Percentiles rank a stretch among this genome's conserved stretches.
Conservation (phyloP, 2,888 invertebrate species). For the Liopterus haemorrhoidalis region DNA sequence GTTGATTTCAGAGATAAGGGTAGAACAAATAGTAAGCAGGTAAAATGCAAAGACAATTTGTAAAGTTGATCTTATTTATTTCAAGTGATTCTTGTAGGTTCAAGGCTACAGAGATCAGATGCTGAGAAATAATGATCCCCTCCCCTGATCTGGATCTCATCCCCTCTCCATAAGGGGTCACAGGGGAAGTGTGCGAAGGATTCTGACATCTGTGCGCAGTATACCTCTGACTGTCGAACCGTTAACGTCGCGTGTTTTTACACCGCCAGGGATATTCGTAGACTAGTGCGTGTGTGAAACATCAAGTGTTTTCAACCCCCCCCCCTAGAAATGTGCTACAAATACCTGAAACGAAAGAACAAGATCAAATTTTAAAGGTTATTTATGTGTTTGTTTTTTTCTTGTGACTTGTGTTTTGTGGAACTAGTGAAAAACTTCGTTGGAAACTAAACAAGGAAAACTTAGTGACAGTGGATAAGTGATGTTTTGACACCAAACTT, state of each 20-base stretch:
- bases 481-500: too few relatives aligned
- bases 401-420: too few relatives aligned
- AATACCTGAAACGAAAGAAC: slow-evolving; percentile 20
- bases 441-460: too few relatives aligned
- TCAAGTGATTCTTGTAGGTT: too few relatives aligned
- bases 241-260: slow-evolving; percentile 1
- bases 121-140: slow-evolving; percentile 43
- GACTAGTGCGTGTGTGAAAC: slow-evolving; percentile 12
- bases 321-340: slow-evolving; percentile 18
- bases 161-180: slow-evolving; percentile 10
- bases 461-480: too few relatives aligned
- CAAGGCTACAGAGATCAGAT: slow-evolving; percentile 42
- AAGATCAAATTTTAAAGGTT: slow-evolving; percentile 20
- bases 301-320: not conserved
- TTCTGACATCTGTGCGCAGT: slow-evolving; percentile 5
- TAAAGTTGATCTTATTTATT: too few relatives aligned
- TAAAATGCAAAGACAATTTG: too few relatives aligned
- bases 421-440: too few relatives aligned
- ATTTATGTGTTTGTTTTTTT: too few relatives aligned
- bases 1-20: too few relatives aligned
- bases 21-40: too few relatives aligned
- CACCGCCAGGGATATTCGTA: slow-evolving; percentile 4
- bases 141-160: slow-evolving; percentile 32
- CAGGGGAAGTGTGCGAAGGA: slow-evolving; percentile 6
- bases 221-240: too few relatives aligned